These are phyloP conservation scores for Sandelia bainsii DNA, from an alignment of 2,797 vertebrate genomes.

Conservation along the genomic window DNA sequence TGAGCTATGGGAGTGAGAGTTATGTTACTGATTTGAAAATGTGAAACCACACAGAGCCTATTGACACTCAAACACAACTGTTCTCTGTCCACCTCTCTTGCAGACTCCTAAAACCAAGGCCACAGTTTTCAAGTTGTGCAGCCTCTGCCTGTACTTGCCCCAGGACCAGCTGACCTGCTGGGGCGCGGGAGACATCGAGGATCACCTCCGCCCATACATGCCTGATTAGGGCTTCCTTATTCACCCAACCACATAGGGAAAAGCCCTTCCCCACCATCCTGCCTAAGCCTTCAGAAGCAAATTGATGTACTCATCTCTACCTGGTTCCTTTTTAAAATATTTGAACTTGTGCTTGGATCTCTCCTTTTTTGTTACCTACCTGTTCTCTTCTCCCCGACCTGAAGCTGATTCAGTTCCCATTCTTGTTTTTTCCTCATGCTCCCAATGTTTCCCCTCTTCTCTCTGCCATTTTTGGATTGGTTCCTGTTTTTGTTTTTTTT, in stretches of 20 bases:
- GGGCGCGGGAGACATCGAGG: slow-evolving; percentile 98
- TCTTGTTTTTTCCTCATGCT: slow-evolving; percentile 64
- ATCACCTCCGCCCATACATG: slow-evolving; percentile 98
- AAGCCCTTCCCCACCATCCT: slow-evolving; percentile 77
- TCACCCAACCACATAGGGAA: slow-evolving; percentile 89
- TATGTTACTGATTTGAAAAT: not conserved
- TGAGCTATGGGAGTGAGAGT: slow-evolving; percentile 58
- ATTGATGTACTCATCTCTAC: slow-evolving; percentile 92
- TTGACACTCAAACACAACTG: not conserved
- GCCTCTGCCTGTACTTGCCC: slow-evolving; percentile 99
- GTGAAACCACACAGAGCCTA: not conserved
- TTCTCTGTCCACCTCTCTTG: slow-evolving; percentile 36
- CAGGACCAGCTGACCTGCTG: slow-evolving; percentile 99
- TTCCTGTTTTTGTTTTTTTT: slow-evolving; percentile 41
- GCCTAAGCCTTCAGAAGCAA: slow-evolving; percentile 89
- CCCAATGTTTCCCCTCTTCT: slow-evolving; percentile 58
- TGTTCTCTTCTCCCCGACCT: slow-evolving; percentile 70
- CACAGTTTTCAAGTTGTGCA: slow-evolving; percentile 99
- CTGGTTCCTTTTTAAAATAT: slow-evolving; percentile 90
- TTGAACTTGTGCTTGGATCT: slow-evolving; percentile 99
- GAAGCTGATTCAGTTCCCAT: slow-evolving; percentile 78
- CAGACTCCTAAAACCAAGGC: slow-evolving; percentile 99
- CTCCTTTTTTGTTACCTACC: slow-evolving; percentile 78
- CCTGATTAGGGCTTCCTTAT: slow-evolving; percentile 91
- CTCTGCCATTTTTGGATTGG: slow-evolving; percentile 77